These are phyloP conservation scores for Neotoxoptera formosana DNA, from an alignment of 1,140 invertebrate genomes.

Conservation along the genomic window DNA sequence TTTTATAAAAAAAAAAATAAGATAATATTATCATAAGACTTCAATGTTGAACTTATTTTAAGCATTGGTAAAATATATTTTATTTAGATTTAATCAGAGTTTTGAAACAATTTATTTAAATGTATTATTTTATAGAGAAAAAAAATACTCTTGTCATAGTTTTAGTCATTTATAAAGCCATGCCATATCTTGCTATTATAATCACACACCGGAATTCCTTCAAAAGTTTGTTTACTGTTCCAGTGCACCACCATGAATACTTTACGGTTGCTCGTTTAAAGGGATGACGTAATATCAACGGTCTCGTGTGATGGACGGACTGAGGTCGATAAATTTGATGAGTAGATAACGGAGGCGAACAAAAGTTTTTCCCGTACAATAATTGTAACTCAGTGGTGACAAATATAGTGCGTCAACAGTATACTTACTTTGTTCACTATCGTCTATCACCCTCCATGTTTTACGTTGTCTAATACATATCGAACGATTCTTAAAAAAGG, in stretches of 20 bases:
- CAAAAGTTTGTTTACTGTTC: not conserved
- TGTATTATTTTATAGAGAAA: not conserved
- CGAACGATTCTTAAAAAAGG: not conserved
- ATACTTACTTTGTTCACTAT: not conserved
- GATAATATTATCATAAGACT: not conserved
- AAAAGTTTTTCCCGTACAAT: not conserved
- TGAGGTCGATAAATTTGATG: not conserved
- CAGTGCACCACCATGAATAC: not conserved
- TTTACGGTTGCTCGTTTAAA: constrained; percentile 28
- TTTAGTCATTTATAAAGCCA: not conserved
- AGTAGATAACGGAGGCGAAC: not conserved
- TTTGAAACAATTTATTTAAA: not conserved
- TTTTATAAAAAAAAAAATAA: not conserved
- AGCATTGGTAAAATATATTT: not conserved
- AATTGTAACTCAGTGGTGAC: not conserved
- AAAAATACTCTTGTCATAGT: not conserved
- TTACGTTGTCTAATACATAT: not conserved
- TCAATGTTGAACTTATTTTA: not conserved
- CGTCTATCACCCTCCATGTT: not conserved
- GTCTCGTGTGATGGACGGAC: not conserved
- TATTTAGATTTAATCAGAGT: not conserved
- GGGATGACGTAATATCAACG: not conserved
- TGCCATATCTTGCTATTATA: not conserved
- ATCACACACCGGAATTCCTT: constrained; percentile 13
- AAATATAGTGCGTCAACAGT: not conserved